Evolutionary conservation across 2,797 vertebrate species (phyloP).

Genomic region (Leptodactylus fallax): DNA sequence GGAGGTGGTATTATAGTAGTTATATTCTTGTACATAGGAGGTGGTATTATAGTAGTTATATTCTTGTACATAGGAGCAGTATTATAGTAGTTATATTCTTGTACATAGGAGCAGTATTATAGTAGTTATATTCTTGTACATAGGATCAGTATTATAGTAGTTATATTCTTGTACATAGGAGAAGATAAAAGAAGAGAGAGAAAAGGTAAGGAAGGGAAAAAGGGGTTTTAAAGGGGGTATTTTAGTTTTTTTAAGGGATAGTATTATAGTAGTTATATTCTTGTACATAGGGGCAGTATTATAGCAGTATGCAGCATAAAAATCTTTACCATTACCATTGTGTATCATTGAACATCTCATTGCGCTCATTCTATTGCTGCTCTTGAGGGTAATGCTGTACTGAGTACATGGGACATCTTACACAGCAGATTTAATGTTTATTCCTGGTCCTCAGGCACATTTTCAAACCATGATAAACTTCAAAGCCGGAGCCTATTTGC

Average conservation of each 20-base stretch:
- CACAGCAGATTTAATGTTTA: neutral
- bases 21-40: neutral
- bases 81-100: slow-evolving; percentile 19
- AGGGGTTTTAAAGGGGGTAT: too few relatives aligned
- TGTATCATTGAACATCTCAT: too few relatives aligned
- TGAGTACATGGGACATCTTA: neutral
- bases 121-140: slow-evolving; percentile 18
- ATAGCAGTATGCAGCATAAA: too few relatives aligned
- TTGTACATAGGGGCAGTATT: too few relatives aligned
- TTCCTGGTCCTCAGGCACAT: neutral
- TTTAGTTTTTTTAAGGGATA: too few relatives aligned
- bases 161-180: neutral
- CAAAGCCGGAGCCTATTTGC: neutral
- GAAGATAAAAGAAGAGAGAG: too few relatives aligned
- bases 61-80: neutral
- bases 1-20: neutral
- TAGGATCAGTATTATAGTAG: slow-evolving; percentile 25
- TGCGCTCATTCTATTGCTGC: too few relatives aligned
- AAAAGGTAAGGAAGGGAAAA: too few relatives aligned
- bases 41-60: slow-evolving; percentile 5
- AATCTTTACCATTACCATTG: too few relatives aligned
- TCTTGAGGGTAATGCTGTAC: too few relatives aligned
- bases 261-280: too few relatives aligned
- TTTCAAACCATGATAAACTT: slow-evolving; percentile 27
- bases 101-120: neutral